Evolutionary conservation across 2,888 invertebrate species (phyloP).

Genomic region (Amphipyra tragopoginis): DNA sequence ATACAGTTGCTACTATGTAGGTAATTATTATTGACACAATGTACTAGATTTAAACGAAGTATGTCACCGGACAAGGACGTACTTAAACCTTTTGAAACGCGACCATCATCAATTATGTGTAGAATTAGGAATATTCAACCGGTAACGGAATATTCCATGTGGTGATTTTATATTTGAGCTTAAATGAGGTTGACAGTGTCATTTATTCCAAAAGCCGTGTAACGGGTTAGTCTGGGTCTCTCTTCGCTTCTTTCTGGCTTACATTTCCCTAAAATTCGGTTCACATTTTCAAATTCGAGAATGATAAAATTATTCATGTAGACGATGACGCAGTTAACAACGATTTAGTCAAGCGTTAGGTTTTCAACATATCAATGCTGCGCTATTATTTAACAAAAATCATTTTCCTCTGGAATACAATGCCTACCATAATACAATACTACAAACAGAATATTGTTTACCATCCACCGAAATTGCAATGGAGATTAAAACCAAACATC

Average conservation of each 20-base stretch:
- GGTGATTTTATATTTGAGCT: background rate
- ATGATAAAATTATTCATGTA: slow-evolving; percentile 31
- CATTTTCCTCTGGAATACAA: slow-evolving; percentile 10
- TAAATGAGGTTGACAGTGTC: background rate
- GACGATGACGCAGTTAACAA: slow-evolving; percentile 20
- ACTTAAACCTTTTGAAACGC: too few relatives aligned
- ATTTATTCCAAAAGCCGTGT: background rate
- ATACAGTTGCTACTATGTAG: too few relatives aligned
- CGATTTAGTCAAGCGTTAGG: slow-evolving; percentile 25
- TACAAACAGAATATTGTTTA: slow-evolving; percentile 44
- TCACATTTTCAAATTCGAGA: slow-evolving; percentile 25
- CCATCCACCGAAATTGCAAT: slow-evolving; percentile 58
- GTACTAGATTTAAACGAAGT: too few relatives aligned
- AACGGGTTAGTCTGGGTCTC: background rate
- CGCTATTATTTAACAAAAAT: slow-evolving; percentile 31
- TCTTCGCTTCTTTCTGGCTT: background rate
- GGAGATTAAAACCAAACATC: slow-evolving; percentile 82
- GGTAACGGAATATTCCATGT: background rate
- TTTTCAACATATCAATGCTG: slow-evolving; percentile 34
- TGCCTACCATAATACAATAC: slow-evolving; percentile 15
- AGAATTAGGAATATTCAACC: background rate
- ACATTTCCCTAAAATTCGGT: slow-evolving; percentile 22
- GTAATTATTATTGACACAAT: too few relatives aligned
- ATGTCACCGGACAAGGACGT: too few relatives aligned
- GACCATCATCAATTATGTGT: too few relatives aligned